Base-by-base conservation (phyloP, 2,888 invertebrate species). In the Hartigia nigra region DNA sequence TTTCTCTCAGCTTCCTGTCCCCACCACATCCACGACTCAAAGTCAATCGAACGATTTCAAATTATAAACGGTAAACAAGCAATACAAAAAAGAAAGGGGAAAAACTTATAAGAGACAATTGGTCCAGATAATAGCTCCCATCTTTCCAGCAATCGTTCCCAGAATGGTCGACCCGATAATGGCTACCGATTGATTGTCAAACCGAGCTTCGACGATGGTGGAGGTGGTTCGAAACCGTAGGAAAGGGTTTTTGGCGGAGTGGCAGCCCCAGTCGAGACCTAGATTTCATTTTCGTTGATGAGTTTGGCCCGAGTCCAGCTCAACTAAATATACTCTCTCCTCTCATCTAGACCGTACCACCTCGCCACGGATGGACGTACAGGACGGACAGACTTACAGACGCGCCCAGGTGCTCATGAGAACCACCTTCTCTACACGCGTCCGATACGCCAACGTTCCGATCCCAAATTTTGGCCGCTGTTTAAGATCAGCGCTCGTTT, bases 281-380 rank as follows among this genome's bases (percentile, higher is more conserved):
- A 91, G 91, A 91, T 91, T 91, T 91, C 91, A 91, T 91, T 91
- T 91, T 90, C 89, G 91, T 91, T 91, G 91, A 91, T 90, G 91
- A 91, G 90, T 89, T 91, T 91, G 91, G 91, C 91, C 79, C 85
- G 80, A 83, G 83, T 90, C 90, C 91, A 91, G 86, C 86, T 82
- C 87, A 87, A 90, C 91, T 91, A 91, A 91, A 91, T 91, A 91
- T 91, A 91, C 87, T 88, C 88, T 85, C 86, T 87, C 88, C 81
- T 78, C 85, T 85, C 79, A 82, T 84, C 78, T 82, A 81, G 81
- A 83, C 80, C 82, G 81, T 80, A 82, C 80, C 82, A 79, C 80
- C 79, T 81, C 82, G 81, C 80, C 82, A 31, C 76, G 74, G 78
- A 81, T 80, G 78, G 78, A 79, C 77, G 78, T 72, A 31, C 55